These are phyloP conservation scores for Thaumetopoea pityocampa DNA, from an alignment of 1,140 invertebrate genomes.

Conservation along the genomic window DNA sequence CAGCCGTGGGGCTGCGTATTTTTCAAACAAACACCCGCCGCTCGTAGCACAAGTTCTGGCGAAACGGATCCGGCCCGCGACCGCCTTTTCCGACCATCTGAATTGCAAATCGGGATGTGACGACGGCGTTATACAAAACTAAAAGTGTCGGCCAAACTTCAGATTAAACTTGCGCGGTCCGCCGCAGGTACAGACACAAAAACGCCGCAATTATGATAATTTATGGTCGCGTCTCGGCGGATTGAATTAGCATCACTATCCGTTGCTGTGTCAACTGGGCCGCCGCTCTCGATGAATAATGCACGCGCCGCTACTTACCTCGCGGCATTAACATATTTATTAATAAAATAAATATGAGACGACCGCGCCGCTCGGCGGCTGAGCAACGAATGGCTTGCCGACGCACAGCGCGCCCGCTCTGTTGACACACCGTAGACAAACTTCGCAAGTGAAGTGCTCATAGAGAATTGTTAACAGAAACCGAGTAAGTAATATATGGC, in stretches of 20 bases:
- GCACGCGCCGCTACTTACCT: conserved; percentile 64
- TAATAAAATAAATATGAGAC: conserved; percentile 73
- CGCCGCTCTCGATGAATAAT: conserved; percentile 66
- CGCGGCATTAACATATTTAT: conserved; percentile 72
- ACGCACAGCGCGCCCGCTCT: conserved; percentile 15
- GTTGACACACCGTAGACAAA: conserved; percentile 57
- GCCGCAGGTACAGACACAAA: conserved; percentile 68
- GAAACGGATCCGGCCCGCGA: conserved; percentile 38
- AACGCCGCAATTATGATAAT: conserved; percentile 74
- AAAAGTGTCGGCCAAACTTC: conserved; percentile 70
- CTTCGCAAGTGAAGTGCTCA: conserved; percentile 42
- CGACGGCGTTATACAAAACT: conserved; percentile 68
- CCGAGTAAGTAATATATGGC: conserved; percentile 63
- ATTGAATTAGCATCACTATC: conserved; percentile 72
- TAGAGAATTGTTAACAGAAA: conserved; percentile 52
- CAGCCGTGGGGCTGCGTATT: conserved; percentile 46
- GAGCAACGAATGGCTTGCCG: conserved; percentile 30
- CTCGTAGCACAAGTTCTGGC: conserved; percentile 46
- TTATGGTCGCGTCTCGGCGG: conserved; percentile 57
- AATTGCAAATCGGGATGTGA: conserved; percentile 68
- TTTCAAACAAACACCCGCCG: conserved; percentile 54
- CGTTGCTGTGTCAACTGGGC: conserved; percentile 67
- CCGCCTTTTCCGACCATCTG: conserved; percentile 66
- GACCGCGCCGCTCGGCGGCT: conserved; percentile 39
- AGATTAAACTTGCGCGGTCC: conserved; percentile 60